A percentile compares a stretch with the other conserved stretches of the same genome.
Evolutionary conservation across 2,888 invertebrate species (phyloP).

Genomic region (Cephonodes hylas): DNA sequence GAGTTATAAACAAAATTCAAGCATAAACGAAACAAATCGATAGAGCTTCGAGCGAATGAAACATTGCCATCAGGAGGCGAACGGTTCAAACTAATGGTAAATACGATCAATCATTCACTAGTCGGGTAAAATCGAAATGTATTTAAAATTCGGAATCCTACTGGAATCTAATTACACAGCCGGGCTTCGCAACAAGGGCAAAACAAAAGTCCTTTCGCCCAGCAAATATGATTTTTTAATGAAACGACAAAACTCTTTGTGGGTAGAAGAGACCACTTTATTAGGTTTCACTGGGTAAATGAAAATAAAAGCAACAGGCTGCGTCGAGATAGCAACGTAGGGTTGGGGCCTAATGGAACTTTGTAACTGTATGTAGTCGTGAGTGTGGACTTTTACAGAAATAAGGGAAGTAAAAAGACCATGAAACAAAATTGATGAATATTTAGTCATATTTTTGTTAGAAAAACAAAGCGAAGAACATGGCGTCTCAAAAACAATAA

Average conservation of each 20-base stretch:
- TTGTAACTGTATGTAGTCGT: conserved; percentile 2
- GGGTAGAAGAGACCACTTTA: conserved; percentile 57
- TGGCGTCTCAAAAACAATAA: no score
- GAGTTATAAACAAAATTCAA: no score
- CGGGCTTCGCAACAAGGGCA: conserved; percentile 23
- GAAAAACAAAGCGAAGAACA: no score
- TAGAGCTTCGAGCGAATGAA: no score
- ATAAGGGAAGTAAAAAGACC: neutral
- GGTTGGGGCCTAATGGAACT: conserved; percentile 16
- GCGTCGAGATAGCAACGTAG: conserved; percentile 13
- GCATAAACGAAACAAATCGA: no score
- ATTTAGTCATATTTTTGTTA: no score
- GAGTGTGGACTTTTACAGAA: neutral
- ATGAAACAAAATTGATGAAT: no score
- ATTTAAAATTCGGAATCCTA: neutral
- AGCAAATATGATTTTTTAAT: conserved; percentile 69
- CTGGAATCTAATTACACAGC: conserved; percentile 3
- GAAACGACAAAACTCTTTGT: conserved; percentile 70
- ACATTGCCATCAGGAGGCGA: neutral
- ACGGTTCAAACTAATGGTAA: neutral
- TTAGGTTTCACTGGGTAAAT: conserved; percentile 68
- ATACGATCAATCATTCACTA: neutral
- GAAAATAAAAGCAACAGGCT: conserved; percentile 69
- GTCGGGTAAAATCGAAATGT: neutral
- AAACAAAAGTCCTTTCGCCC: conserved; percentile 45